A percentile compares a stretch with the other conserved stretches of the same genome.
phyloP scores from a whole-genome alignment of 2,113 vertebrate species.

The Chrysemys picta region DNA sequence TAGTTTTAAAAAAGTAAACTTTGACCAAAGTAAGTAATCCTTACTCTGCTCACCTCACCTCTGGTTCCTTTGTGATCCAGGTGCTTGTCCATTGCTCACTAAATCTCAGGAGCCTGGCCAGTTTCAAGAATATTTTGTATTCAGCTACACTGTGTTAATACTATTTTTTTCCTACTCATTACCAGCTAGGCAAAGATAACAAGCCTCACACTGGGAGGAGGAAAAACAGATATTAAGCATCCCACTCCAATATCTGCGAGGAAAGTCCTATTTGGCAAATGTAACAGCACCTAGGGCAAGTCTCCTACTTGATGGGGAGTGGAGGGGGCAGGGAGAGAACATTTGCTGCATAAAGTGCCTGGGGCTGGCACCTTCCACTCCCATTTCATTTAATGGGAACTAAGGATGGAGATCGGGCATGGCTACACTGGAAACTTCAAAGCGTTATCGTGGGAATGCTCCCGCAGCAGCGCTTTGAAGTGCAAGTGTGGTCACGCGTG shows the following conservation, averaged over 20 bases:
- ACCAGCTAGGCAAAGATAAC: not conserved
- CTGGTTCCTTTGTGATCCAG: not conserved
- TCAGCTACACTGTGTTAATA: fast-evolving
- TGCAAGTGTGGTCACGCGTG: too few relatives aligned
- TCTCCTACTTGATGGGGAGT: not conserved
- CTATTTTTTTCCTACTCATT: not conserved
- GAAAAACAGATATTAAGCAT: not conserved
- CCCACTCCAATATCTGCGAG: not conserved
- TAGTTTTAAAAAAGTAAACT: not conserved
- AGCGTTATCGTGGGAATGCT: too few relatives aligned
- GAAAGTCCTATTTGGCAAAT: fast-evolving
- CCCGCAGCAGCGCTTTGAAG: too few relatives aligned
- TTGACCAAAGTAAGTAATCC: not conserved
- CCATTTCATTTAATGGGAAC: not conserved
- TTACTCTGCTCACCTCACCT: not conserved
- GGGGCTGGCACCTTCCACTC: not conserved
- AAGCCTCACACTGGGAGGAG: fast-evolving
- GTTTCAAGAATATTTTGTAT: not conserved
- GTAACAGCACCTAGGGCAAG: not conserved
- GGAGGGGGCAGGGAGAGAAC: fast-evolving
- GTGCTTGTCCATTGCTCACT: not conserved
- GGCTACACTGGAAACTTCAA: too few relatives aligned
- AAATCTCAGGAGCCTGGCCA: not conserved
- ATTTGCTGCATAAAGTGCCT: fast-evolving
- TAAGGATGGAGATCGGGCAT: not conserved